These are phyloP conservation scores for Hipposideros armiger DNA, from an alignment of 2,113 vertebrate species.

Conservation along the genomic window DNA sequence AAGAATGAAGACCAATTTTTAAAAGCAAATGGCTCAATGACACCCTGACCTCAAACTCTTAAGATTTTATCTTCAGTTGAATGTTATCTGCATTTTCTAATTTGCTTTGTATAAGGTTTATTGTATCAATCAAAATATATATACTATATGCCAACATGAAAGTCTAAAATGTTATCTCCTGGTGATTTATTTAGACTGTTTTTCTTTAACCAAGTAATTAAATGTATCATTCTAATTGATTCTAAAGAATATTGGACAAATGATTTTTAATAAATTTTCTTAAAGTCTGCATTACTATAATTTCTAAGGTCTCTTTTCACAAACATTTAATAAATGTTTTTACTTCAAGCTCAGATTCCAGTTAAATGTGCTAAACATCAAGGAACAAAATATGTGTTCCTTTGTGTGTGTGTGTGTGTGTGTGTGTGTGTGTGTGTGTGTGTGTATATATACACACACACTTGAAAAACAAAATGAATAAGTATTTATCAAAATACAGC, in stretches of 20 bases:
- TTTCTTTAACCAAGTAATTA: constrained; percentile 27
- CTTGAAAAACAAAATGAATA: background rate
- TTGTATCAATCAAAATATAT: background rate
- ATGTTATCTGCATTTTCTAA: background rate
- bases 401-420: background rate
- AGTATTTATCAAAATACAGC: background rate
- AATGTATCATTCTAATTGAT: background rate
- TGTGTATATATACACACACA: no score
- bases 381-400: background rate
- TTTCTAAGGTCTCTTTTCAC: background rate
- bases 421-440: background rate
- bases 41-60: background rate
- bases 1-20: background rate
- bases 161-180: background rate
- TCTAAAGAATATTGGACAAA: background rate
- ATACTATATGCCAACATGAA: background rate
- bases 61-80: background rate
- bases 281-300: background rate
- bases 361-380: background rate
- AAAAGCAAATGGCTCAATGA: background rate
- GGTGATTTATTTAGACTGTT: background rate
- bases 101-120: background rate
- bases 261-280: constrained; percentile 2
- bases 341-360: background rate
- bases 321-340: background rate